Percentiles rank a stretch among this genome's conserved stretches.
Evolutionary conservation across 1,140 invertebrate genomes (phyloP).

Genomic region (Aricia agestis): DNA sequence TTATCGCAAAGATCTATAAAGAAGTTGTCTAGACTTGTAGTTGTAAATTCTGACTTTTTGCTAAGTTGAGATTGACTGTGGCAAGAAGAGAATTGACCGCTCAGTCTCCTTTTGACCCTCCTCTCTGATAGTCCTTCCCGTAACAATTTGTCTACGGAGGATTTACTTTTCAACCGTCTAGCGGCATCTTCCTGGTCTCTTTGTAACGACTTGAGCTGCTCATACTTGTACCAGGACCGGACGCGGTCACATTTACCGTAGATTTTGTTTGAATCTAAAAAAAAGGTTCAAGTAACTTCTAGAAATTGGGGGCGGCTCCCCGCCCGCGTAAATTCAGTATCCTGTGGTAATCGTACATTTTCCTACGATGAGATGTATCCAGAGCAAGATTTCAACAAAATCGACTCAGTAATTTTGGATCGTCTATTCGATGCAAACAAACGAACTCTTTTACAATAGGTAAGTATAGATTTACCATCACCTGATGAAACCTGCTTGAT

Average conservation of each 20-base stretch:
- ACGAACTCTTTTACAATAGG: no score
- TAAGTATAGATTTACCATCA: no score
- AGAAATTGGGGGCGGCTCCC: no score
- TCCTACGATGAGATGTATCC: no score
- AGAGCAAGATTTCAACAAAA: no score
- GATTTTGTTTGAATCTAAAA: conserved; percentile 46
- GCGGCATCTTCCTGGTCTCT: conserved; percentile 58
- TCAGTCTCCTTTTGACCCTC: conserved; percentile 43
- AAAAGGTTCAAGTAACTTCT: not conserved
- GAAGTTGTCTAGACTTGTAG: conserved; percentile 42
- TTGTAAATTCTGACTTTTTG: conserved; percentile 24
- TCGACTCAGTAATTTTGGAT: no score
- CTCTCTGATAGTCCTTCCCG: conserved; percentile 52
- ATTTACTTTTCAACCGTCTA: conserved; percentile 47
- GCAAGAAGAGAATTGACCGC: conserved; percentile 37
- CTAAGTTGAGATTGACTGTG: conserved; percentile 38
- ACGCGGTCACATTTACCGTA: conserved; percentile 52
- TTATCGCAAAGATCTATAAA: conserved; percentile 49
- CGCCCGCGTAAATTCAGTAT: not conserved
- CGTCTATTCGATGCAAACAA: no score
- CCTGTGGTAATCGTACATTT: no score
- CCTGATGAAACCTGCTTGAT: no score
- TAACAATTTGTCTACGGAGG: conserved; percentile 53
- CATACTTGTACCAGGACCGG: conserved; percentile 64
- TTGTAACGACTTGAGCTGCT: conserved; percentile 63